Percentiles rank a stretch among this genome's conserved stretches.
Conservation (phyloP, 1,140 invertebrate species). For the Aphidius gifuensis region DNA sequence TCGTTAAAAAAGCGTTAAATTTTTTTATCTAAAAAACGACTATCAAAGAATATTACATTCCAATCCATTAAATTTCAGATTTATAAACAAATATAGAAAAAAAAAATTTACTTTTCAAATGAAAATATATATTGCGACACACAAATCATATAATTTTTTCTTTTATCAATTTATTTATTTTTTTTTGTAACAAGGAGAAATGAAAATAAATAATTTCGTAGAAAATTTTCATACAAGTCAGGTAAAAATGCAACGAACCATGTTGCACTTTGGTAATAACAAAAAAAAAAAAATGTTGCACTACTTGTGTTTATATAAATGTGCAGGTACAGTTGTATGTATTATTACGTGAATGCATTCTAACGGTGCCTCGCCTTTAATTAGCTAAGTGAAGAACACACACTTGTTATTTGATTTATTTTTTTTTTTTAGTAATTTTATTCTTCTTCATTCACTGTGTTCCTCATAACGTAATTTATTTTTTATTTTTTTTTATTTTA, state of each 20-base stretch:
- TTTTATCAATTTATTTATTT: neutral
- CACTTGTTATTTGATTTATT: neutral
- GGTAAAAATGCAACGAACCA: constrained; percentile 4
- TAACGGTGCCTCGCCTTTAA: constrained; percentile 10
- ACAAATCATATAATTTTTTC: neutral
- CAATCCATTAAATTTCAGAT: no score
- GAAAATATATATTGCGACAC: no score
- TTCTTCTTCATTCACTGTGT: no score
- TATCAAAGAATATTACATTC: no score
- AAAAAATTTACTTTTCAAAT: no score
- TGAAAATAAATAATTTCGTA: constrained; percentile 8
- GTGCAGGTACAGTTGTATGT: no score
- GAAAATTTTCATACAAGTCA: constrained; percentile 1
- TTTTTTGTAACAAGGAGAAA: neutral
- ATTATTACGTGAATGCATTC: neutral
- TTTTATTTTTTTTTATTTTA: no score
- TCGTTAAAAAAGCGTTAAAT: no score
- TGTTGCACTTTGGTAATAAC: constrained; percentile 4
- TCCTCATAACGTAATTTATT: no score
- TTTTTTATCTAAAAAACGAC: no score
- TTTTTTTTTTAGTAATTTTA: no score
- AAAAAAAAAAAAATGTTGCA: constrained; percentile 5
- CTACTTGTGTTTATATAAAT: constrained; percentile 2
- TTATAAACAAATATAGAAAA: no score
- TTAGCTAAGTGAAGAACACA: constrained; percentile 11